phyloP scores from a whole-genome alignment of 2,113 vertebrate genomes.

The Tragelaphus imberbis region DNA sequence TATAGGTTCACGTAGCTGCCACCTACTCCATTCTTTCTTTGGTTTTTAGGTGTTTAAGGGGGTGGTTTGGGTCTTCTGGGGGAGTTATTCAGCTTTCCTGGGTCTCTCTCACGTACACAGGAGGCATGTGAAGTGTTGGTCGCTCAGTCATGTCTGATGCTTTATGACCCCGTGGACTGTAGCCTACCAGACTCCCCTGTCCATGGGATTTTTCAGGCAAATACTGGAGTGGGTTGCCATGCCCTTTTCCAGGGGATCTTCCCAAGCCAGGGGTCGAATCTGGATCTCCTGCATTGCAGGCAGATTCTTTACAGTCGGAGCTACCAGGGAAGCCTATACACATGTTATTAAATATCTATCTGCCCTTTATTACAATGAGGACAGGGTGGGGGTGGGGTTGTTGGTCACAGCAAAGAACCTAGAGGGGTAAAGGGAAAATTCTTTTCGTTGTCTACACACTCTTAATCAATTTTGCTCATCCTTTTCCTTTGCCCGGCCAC shows the following conservation, averaged over 20 bases:
- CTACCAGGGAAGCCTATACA: neutral
- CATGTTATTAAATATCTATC: neutral
- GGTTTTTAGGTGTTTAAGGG: neutral
- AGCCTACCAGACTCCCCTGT: neutral
- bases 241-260: neutral
- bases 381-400: rapidly evolving
- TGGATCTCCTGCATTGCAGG: neutral
- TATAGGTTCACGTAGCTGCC: neutral
- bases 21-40: neutral
- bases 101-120: neutral
- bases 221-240: neutral
- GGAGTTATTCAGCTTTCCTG: neutral
- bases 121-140: neutral
- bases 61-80: neutral
- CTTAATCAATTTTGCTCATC: neutral
- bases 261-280: neutral
- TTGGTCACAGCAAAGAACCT: neutral
- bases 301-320: neutral
- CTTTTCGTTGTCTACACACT: neutral
- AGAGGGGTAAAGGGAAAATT: neutral
- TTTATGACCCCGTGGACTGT: neutral
- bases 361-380: neutral
- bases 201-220: neutral
- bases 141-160: neutral
- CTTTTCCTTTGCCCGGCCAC: too few relatives aligned